A percentile compares a stretch with the other conserved stretches of the same genome.
Evolutionary conservation across 2,113 vertebrate genomes (phyloP).

Genomic region (Uropsilus gracilis): DNA sequence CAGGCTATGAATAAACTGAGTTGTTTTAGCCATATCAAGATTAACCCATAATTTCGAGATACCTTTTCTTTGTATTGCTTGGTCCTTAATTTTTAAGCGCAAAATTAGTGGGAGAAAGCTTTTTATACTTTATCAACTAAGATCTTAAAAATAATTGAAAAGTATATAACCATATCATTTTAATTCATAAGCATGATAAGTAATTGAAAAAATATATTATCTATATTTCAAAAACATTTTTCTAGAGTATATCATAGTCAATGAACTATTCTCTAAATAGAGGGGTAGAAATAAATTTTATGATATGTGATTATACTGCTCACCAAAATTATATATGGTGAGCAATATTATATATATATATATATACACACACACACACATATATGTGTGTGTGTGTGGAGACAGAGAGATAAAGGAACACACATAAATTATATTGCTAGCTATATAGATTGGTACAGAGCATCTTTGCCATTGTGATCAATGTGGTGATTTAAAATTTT

Average conservation of each 20-base stretch:
- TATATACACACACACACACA: too few relatives aligned
- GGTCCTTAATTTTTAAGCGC: not conserved
- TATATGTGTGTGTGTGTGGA: too few relatives aligned
- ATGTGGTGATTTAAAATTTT: not conserved
- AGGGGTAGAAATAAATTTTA: not conserved
- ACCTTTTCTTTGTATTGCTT: not conserved
- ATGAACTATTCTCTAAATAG: slow-evolving; percentile 4
- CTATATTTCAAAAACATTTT: not conserved
- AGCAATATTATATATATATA: not conserved
- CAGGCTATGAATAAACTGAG: not conserved
- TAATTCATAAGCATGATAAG: not conserved
- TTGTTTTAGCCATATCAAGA: not conserved
- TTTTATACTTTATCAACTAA: not conserved
- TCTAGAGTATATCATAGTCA: not conserved
- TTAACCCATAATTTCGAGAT: not conserved
- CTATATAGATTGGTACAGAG: not conserved
- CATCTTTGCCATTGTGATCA: not conserved
- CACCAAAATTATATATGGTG: too few relatives aligned
- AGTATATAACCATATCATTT: not conserved
- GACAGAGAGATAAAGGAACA: too few relatives aligned
- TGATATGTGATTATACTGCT: not conserved
- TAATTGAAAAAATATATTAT: not conserved
- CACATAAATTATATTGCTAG: too few relatives aligned
- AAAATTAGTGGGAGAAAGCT: not conserved
- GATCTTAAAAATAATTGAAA: not conserved